These are phyloP conservation scores for Andrena marginata DNA, from an alignment of 2,888 invertebrate genomes.

Conservation along the genomic window DNA sequence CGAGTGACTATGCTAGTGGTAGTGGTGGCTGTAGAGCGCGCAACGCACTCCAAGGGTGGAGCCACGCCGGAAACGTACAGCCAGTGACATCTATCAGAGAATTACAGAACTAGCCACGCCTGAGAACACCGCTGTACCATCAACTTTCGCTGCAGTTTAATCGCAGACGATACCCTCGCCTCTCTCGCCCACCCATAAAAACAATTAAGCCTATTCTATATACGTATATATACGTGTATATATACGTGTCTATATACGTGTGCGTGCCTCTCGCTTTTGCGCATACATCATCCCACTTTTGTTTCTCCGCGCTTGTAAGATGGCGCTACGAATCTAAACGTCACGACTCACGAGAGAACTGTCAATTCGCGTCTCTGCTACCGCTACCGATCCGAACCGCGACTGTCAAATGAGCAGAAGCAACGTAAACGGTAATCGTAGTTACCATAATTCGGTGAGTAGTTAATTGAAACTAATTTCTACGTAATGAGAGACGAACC, in stretches of 20 bases:
- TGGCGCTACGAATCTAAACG: slow-evolving; percentile 42
- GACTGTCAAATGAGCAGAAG: slow-evolving; percentile 42
- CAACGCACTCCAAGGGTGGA: slow-evolving; percentile 52
- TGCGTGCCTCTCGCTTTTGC: slow-evolving; percentile 41
- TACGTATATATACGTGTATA: no score
- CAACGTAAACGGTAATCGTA: slow-evolving; percentile 10
- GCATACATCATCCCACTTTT: slow-evolving; percentile 21
- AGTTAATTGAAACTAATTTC: neutral
- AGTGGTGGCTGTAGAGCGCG: slow-evolving; percentile 33
- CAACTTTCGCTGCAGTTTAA: neutral
- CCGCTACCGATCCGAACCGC: neutral
- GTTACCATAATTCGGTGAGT: slow-evolving; percentile 15
- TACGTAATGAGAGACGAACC: neutral
- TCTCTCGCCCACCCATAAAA: neutral
- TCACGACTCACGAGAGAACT: slow-evolving; percentile 44
- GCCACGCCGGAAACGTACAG: slow-evolving; percentile 37
- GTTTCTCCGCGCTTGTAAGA: slow-evolving; percentile 22
- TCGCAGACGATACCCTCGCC: neutral
- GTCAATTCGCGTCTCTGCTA: slow-evolving; percentile 33
- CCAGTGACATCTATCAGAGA: slow-evolving; percentile 29
- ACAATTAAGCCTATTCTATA: no score
- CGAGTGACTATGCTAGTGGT: neutral
- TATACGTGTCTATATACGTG: no score
- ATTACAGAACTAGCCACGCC: slow-evolving; percentile 17
- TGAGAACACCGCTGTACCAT: neutral